These are phyloP conservation scores for Perizoma flavofasciatum DNA, from an alignment of 2,888 invertebrate species.

Conservation along the genomic window DNA sequence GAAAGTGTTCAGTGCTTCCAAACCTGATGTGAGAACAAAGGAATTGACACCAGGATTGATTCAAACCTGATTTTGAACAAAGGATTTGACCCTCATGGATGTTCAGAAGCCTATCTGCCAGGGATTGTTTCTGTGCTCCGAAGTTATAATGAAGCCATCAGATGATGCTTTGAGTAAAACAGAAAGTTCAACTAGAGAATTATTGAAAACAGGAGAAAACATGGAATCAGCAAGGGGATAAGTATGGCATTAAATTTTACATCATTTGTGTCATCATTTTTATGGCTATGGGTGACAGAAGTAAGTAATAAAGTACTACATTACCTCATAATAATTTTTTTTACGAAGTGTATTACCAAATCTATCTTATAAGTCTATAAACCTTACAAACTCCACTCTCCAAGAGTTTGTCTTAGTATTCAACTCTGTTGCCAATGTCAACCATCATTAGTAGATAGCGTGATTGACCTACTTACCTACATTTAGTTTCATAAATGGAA, in stretches of 20 bases:
- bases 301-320: too few relatives aligned
- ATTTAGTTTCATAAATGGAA: too few relatives aligned
- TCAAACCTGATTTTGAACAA: conserved; percentile 28
- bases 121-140: conserved; percentile 18
- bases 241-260: conserved; percentile 15
- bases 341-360: too few relatives aligned
- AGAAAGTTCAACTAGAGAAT: background rate
- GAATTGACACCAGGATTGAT: conserved; percentile 24
- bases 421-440: too few relatives aligned
- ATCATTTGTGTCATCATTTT: conserved; percentile 4
- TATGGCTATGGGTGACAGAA: conserved; percentile 11
- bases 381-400: too few relatives aligned
- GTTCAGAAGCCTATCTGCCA: conserved; percentile 2
- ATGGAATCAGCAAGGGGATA: conserved; percentile 9
- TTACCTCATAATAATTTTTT: too few relatives aligned
- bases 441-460: too few relatives aligned
- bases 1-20: conserved; percentile 51
- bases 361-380: too few relatives aligned
- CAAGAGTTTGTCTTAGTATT: too few relatives aligned
- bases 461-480: too few relatives aligned
- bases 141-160: conserved; percentile 9
- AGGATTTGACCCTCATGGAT: conserved; percentile 16
- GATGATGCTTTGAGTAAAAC: conserved; percentile 14
- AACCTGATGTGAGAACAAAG: conserved; percentile 47
- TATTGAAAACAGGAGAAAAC: conserved; percentile 6